A percentile compares a stretch with the other conserved stretches of the same genome.
phyloP scores from a whole-genome alignment of 2,113 vertebrate species.

The Hypanus sabinus region DNA sequence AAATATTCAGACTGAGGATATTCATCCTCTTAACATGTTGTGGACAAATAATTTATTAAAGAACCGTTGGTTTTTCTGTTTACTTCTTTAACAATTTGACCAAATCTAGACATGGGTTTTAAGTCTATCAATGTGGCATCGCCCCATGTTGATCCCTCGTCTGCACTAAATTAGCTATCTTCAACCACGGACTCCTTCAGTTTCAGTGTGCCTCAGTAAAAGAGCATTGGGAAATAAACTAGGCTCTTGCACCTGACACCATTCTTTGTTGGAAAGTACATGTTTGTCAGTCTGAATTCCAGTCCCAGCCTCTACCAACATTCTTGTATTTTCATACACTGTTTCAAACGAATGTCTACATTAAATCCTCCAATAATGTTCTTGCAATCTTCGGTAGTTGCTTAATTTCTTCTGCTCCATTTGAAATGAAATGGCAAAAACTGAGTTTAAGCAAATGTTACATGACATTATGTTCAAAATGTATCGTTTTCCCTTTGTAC shows the following conservation, averaged over 20 bases:
- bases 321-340: background rate
- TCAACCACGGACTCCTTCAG: background rate
- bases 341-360: background rate
- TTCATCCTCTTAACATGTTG: background rate
- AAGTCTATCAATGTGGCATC: background rate
- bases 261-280: background rate
- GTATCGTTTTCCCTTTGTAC: background rate
- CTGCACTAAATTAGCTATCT: background rate
- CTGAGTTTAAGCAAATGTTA: background rate
- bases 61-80: background rate
- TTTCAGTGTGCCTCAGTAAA: background rate
- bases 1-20: background rate
- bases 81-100: background rate
- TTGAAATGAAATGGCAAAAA: background rate
- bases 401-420: background rate
- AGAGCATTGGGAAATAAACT: background rate
- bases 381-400: background rate
- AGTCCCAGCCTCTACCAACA: background rate
- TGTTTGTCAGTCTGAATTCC: background rate
- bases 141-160: background rate
- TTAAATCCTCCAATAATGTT: background rate
- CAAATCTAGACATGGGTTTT: background rate
- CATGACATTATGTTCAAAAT: background rate
- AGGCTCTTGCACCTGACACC: background rate
- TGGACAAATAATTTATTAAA: constrained; percentile 2